Percentiles rank a stretch among this genome's conserved stretches.
These are phyloP conservation scores for Drosophila navojoa DNA, from an alignment of 1,140 invertebrate species.

Conservation along the genomic window DNA sequence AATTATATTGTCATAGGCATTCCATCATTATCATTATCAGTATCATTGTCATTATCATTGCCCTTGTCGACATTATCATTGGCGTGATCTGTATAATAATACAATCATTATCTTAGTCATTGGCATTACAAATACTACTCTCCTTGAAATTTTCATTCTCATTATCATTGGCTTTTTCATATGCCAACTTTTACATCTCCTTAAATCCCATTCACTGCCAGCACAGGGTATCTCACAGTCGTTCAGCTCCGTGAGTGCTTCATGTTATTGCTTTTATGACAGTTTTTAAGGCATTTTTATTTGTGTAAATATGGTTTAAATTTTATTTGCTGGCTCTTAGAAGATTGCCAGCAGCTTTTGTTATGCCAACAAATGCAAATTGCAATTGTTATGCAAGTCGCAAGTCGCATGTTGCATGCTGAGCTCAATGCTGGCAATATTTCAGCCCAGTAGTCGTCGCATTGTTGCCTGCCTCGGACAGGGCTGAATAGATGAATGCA, in stretches of 20 bases:
- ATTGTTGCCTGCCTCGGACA: conserved; percentile 20
- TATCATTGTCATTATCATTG: too few species aligned
- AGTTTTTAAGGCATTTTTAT: conserved; percentile 64
- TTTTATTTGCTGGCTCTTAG: conserved; percentile 55
- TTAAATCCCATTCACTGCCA: background rate
- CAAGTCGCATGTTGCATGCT: conserved; percentile 25
- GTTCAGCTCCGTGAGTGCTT: too few species aligned
- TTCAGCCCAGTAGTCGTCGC: conserved; percentile 27
- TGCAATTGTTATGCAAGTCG: conserved; percentile 59
- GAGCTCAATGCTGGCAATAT: conserved; percentile 10
- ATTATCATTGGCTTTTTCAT: background rate
- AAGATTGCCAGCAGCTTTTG: conserved; percentile 44
- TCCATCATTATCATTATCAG: too few species aligned
- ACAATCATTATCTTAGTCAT: too few species aligned
- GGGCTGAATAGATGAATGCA: background rate
- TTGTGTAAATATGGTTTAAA: conserved; percentile 64
- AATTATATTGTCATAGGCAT: too few species aligned
- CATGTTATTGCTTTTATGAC: conserved; percentile 48
- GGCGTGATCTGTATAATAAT: too few species aligned
- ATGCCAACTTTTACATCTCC: background rate
- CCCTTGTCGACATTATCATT: too few species aligned
- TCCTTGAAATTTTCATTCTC: background rate
- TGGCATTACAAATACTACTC: background rate
- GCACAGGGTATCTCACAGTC: conserved; percentile 6
- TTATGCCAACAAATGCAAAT: conserved; percentile 53